phyloP scores from a whole-genome alignment of 2,888 invertebrate species.

The Lasioglossum morio region DNA sequence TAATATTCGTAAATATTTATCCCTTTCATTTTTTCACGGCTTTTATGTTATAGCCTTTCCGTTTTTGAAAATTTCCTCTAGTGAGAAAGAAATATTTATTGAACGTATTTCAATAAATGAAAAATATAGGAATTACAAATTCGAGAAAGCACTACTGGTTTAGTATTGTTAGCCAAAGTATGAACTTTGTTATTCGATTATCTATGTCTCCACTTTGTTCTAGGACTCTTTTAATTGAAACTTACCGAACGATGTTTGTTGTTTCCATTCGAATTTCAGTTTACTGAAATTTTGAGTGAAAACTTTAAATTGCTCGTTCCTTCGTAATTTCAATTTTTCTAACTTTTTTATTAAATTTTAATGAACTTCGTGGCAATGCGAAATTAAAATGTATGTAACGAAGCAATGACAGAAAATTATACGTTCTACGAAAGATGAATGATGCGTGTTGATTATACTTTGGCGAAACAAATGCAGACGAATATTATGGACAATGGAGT shows the following conservation, averaged over 20 bases:
- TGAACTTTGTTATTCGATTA: too few species aligned
- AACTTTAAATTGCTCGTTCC: not conserved
- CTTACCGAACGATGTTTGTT: not conserved
- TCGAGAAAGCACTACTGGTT: too few species aligned
- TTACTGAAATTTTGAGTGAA: not conserved
- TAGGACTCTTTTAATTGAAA: not conserved
- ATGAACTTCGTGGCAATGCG: not conserved
- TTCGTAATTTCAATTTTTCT: not conserved
- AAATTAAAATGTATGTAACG: not conserved
- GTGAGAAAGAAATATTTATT: too few species aligned
- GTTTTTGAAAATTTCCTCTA: too few species aligned
- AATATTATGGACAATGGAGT: not conserved
- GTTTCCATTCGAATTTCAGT: not conserved
- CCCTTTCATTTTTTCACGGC: too few species aligned
- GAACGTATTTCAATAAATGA: too few species aligned
- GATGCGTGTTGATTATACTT: not conserved
- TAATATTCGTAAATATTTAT: too few species aligned
- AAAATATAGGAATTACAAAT: too few species aligned
- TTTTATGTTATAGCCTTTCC: too few species aligned
- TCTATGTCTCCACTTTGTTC: too few species aligned
- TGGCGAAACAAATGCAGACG: not conserved
- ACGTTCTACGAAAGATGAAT: not conserved
- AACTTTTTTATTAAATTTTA: not conserved
- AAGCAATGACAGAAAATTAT: not conserved
- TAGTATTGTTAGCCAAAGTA: too few species aligned